Evolutionary conservation across 2,888 invertebrate genomes (phyloP).

Genomic region (Megaustenia siamemsis): DNA sequence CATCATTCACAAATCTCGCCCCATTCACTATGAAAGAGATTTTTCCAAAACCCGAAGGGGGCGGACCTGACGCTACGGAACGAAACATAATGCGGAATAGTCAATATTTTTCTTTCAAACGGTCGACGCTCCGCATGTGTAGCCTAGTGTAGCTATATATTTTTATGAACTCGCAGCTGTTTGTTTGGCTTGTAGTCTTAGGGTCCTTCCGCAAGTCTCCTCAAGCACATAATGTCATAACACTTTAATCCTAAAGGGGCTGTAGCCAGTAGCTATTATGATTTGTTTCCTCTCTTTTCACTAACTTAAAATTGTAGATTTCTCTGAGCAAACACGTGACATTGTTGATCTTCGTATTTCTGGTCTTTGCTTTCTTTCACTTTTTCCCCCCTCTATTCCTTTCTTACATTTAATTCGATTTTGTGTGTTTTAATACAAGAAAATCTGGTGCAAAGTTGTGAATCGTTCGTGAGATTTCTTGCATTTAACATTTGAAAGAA

Average conservation of each 20-base stretch:
- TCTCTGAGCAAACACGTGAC: constrained; percentile 31
- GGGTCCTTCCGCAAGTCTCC: constrained; percentile 12
- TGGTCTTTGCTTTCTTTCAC: constrained; percentile 19
- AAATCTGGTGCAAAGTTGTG: background rate
- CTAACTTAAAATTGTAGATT: constrained; percentile 20
- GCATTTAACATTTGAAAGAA: background rate
- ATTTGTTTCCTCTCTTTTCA: constrained; percentile 27
- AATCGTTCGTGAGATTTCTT: background rate
- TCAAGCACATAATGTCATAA: constrained; percentile 39
- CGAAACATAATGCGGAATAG: constrained; percentile 35
- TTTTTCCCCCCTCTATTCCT: constrained; percentile 1
- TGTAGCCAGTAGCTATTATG: constrained; percentile 17
- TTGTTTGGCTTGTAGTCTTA: constrained; percentile 40
- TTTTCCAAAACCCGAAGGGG: background rate
- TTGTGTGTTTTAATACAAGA: background rate
- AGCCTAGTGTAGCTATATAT: constrained; percentile 34
- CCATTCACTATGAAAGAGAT: background rate
- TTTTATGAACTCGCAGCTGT: constrained; percentile 45
- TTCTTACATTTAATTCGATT: constrained; percentile 10
- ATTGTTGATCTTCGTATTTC: constrained; percentile 11
- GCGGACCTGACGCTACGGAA: constrained; percentile 28
- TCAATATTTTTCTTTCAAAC: constrained; percentile 44
- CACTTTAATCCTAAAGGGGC: constrained; percentile 17
- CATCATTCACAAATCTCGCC: background rate
- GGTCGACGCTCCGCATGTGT: constrained; percentile 11